Evolutionary conservation across 2,888 invertebrate species (phyloP).

Genomic region (Callimorpha dominula): DNA sequence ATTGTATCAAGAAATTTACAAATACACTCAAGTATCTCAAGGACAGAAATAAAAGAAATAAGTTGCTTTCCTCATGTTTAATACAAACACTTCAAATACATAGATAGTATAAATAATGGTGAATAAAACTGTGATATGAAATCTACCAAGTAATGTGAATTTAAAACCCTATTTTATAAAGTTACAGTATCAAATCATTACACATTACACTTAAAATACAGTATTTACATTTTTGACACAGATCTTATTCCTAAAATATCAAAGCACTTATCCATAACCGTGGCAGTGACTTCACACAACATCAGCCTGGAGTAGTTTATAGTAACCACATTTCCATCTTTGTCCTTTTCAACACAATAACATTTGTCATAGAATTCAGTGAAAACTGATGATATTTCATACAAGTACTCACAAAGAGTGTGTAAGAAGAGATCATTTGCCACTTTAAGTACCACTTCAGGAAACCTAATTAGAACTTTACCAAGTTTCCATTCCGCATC

Average conservation of each 20-base stretch:
- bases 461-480: conserved; percentile 94
- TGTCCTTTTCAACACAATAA: conserved; percentile 98
- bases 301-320: conserved; percentile 95
- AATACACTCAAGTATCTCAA: neutral
- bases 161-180: conserved; percentile 6
- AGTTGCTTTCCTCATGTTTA: neutral
- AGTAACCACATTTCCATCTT: conserved; percentile 92
- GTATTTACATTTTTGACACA: conserved; percentile 94
- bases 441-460: conserved; percentile 94
- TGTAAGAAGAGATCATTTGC: conserved; percentile 94
- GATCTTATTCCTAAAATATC: conserved; percentile 96
- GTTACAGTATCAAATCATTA: conserved; percentile 1
- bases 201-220: neutral
- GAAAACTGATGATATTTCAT: conserved; percentile 96
- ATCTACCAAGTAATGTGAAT: conserved; percentile 19
- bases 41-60: neutral
- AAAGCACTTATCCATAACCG: conserved; percentile 95
- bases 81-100: conserved; percentile 13
- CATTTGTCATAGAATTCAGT: conserved; percentile 99
- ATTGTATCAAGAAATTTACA: too few relatives aligned
- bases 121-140: conserved; percentile 48
- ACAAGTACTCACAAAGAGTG: conserved; percentile 97
- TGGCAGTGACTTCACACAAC: conserved; percentile 96
- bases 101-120: conserved; percentile 35
- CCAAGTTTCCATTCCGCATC: conserved; percentile 98